Conservation (phyloP, 2,888 invertebrate genomes). For the Actias luna region DNA sequence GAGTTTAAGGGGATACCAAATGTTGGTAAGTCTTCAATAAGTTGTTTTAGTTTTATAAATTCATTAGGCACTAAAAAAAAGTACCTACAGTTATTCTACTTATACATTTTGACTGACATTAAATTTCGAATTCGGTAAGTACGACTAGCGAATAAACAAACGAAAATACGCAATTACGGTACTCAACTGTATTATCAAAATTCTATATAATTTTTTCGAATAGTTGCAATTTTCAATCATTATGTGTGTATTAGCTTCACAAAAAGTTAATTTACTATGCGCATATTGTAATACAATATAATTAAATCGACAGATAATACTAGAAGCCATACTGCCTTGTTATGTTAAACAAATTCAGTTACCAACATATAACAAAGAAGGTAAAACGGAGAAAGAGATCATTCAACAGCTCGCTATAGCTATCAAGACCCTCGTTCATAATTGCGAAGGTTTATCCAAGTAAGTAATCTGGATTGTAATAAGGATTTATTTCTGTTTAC, state of each 20-base stretch:
- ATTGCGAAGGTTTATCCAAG: constrained; percentile 98
- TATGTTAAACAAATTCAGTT: constrained; percentile 96
- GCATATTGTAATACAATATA: neutral
- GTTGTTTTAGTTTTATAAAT: neutral
- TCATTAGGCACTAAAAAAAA: neutral
- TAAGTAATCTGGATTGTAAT: too few species aligned
- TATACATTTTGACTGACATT: too few species aligned
- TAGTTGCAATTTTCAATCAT: neutral
- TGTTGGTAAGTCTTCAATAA: constrained; percentile 85
- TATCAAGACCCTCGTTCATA: constrained; percentile 96
- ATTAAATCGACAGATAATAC: constrained; percentile 85
- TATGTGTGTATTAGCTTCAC: neutral
- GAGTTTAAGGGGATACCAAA: constrained; percentile 94
- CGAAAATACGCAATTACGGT: too few species aligned
- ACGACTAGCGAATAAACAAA: too few species aligned
- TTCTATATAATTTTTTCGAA: neutral
- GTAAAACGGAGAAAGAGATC: constrained; percentile 95
- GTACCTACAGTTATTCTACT: too few species aligned
- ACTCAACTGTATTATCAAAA: neutral
- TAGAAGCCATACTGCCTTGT: constrained; percentile 98
- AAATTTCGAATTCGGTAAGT: neutral
- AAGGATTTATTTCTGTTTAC: too few species aligned
- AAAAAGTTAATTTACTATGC: neutral
- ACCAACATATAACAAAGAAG: constrained; percentile 93
- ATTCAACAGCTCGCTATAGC: constrained; percentile 96